Evolutionary conservation across 2,797 vertebrate species (phyloP), one percentile per base, ranked within the genome.

Genomic region (Microctenopoma stevenorrisi): DNA sequence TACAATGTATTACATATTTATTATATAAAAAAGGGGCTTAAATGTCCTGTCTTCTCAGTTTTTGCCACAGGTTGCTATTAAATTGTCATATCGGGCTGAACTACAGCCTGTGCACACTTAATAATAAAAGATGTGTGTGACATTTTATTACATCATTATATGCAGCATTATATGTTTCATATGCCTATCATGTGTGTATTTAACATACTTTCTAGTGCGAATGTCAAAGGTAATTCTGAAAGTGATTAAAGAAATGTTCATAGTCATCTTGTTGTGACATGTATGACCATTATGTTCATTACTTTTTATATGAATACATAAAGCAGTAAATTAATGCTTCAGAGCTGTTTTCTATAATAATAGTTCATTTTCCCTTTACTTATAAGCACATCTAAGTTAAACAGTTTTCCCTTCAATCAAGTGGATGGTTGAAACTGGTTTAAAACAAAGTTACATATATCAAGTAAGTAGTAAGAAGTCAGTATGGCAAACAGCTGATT

Each of bases 401-500:
- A 47, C 18, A 35, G 4, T 38, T n/a, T 7, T 37, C 1, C 0
- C 30, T 56, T 64, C 13, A 67, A 15, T 13, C 9, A 13, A 18
- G 22, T 28, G 16, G 48, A 47, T 46, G 26, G 10, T 40, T 49
- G 15, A 61, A 40, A 61, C 38, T 35, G 33, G n/a, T 50, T 61
- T 57, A 44, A 37, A 42, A 68, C 16, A 48, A 38, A 46, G 61
- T 25, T 60, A 47, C 35, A 38, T 66, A 67, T 38, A 22, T 22
- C 22, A 22, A 22, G 22, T 22, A 22, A 22, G 22, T 22, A 22
- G 22, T 22, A 22, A 22, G 22, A 22, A 22, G 22, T 22, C 1
- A 84, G 53, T 51, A 73, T 61, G 74, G 49, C 64, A 78, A 81
- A 86, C 82, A 83, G 66, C 74, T 76, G 84, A 76, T 81, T 75